A percentile compares a stretch with the other conserved stretches of the same genome.
Conservation (phyloP, 2,888 invertebrate species). For the Mesochorus sp. region DNA sequence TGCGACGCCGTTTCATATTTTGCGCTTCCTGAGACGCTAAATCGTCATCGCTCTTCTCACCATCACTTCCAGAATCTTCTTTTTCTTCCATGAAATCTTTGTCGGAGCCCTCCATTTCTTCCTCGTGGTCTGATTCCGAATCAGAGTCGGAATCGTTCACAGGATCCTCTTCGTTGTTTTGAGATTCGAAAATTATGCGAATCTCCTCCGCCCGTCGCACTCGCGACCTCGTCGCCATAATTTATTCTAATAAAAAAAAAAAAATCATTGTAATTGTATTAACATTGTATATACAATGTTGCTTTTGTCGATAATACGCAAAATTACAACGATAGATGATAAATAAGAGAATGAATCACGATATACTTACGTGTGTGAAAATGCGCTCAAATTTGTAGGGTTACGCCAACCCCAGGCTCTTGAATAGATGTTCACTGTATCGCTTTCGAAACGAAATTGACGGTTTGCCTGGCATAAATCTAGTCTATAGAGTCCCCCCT, state of each 20-base stretch:
- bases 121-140: slow-evolving; percentile 12
- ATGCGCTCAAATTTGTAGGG: neutral
- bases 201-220: neutral
- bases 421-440: neutral
- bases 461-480: neutral
- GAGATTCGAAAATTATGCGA: neutral
- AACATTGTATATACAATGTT: slow-evolving; percentile 4
- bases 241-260: slow-evolving; percentile 25
- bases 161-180: neutral
- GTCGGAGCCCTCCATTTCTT: slow-evolving; percentile 8
- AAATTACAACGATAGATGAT: neutral
- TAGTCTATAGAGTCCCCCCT: neutral
- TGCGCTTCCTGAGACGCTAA: neutral
- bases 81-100: neutral
- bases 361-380: neutral
- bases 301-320: neutral
- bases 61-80: slow-evolving; percentile 11
- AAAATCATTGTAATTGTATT: too few species aligned
- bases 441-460: neutral
- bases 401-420: slow-evolving; percentile 7
- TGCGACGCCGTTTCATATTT: slow-evolving; percentile 8
- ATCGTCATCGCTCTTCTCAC: too few species aligned
- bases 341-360: neutral
- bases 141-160: neutral
- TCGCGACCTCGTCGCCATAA: slow-evolving; percentile 4